These are phyloP conservation scores for Spisula subtruncata DNA, from an alignment of 2,888 invertebrate genomes.

Conservation along the genomic window DNA sequence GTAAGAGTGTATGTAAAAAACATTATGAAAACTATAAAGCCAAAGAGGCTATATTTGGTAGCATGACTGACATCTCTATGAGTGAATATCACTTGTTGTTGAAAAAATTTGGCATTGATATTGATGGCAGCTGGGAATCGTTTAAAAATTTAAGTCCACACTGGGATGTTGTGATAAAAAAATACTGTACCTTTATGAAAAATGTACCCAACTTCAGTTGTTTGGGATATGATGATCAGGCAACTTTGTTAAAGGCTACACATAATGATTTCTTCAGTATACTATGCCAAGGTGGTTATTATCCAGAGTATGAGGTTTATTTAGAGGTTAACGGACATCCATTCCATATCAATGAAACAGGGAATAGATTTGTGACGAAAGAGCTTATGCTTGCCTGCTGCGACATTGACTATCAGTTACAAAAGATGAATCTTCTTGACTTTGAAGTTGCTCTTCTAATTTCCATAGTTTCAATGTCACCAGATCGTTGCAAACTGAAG, in stretches of 20 bases:
- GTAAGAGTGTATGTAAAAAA: conserved; percentile 38
- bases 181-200: conserved; percentile 64
- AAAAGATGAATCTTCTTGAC: conserved; percentile 53
- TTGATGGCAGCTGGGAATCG: conserved; percentile 56
- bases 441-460: conserved; percentile 60
- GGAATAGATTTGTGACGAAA: conserved; percentile 60
- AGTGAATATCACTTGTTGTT: conserved; percentile 56
- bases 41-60: conserved; percentile 59
- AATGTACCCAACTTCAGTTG: conserved; percentile 57
- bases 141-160: conserved; percentile 39
- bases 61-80: conserved; percentile 41
- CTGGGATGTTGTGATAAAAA: conserved; percentile 43
- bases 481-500: conserved; percentile 59
- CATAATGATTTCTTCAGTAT: conserved; percentile 63
- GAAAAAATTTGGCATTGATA: conserved; percentile 58
- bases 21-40: conserved; percentile 60
- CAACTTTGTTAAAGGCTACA: conserved; percentile 55
- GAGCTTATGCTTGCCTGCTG: conserved; percentile 9
- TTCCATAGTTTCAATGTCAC: conserved; percentile 45
- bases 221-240: conserved; percentile 58
- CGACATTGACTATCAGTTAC: conserved; percentile 31
- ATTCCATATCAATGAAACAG: conserved; percentile 64
- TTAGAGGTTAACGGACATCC: conserved; percentile 53
- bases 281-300: conserved; percentile 53
- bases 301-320: conserved; percentile 51